These are phyloP conservation scores for Pygocentrus nattereri DNA, from an alignment of 2,797 vertebrate species.

Conservation along the genomic window DNA sequence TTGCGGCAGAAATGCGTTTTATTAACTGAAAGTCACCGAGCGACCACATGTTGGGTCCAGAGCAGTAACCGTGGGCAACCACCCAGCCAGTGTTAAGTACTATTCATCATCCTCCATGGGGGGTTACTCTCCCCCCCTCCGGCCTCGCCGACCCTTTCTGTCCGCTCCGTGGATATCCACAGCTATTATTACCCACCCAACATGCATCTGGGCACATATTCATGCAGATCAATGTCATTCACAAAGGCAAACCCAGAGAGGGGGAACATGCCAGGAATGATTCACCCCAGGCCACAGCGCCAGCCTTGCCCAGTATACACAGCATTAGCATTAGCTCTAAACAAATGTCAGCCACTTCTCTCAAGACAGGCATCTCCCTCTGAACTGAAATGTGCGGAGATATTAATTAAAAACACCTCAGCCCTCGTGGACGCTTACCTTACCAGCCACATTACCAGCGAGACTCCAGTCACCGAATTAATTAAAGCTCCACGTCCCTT, in stretches of 20 bases:
- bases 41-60: slow-evolving; percentile 27
- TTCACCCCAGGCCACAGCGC: slow-evolving; percentile 29
- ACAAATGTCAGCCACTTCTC: slow-evolving; percentile 26
- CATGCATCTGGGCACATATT: slow-evolving; percentile 51
- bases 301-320: slow-evolving; percentile 10
- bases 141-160: slow-evolving; percentile 43
- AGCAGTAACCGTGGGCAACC: slow-evolving; percentile 34
- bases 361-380: slow-evolving; percentile 67
- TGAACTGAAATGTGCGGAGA: slow-evolving; percentile 60
- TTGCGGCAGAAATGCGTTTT: slow-evolving; percentile 6
- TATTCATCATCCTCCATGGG: slow-evolving; percentile 38
- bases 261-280: slow-evolving; percentile 47
- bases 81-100: slow-evolving; percentile 47
- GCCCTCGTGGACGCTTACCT: slow-evolving; percentile 64
- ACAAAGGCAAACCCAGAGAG: slow-evolving; percentile 43
- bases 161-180: slow-evolving; percentile 28
- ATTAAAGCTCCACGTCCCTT: slow-evolving; percentile 77
- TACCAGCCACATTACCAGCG: slow-evolving; percentile 59
- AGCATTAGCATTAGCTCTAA: slow-evolving; percentile 18
- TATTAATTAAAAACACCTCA: slow-evolving; percentile 65
- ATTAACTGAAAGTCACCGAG: slow-evolving; percentile 19
- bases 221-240: slow-evolving; percentile 55
- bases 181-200: slow-evolving; percentile 51
- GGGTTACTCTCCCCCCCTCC: slow-evolving; percentile 21
- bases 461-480: slow-evolving; percentile 77